Base-by-base conservation (phyloP, 2,113 vertebrate species). In the Podocnemis expansa region DNA sequence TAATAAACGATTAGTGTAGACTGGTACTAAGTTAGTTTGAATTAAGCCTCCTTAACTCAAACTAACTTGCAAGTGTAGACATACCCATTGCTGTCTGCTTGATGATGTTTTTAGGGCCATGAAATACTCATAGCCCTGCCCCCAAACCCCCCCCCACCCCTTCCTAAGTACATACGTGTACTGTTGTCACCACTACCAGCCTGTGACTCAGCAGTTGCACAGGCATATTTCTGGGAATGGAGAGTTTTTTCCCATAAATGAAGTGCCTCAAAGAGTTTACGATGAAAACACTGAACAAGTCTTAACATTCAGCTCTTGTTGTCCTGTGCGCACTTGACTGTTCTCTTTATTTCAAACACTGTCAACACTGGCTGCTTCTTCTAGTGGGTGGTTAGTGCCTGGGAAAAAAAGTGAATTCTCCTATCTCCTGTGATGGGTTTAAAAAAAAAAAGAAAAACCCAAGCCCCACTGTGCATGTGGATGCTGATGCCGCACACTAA, bases 191-290 rank as follows among this genome's bases (percentile, higher is more conserved):
- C 34, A 63, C 67, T 88, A 80, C 82, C 2, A 1, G 12, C 5
- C 79, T 41, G 10, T 38, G 43, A 38, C 56, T 63, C 45, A 88
- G 78, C 79, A 88, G 38, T 13, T 25, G 25, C 24, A 43, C 10
- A 25, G 89, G 63, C 55, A 78, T n/a, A 75, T 84, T 75, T 76
- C 67, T 22, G 67, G 87, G 60, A 47, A 38, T 1, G 80, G 73
- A 22, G 8, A 60, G 38, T 52, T 8, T 0, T 0, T 1, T 2
- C 4, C 0, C 8, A 8, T 34, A 90, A 6, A 31, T 73, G 22
- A 25, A 56, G 3, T 43, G 75, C 41, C 54, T 60, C n/a, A 51
- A 79, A 29, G 45, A 80, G 80, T 82, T 49, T 47, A 12, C 78
- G 27, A 34, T 47, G 82, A 88, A 67, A 82, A 25, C 1, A 6